Evolutionary conservation across 2,888 invertebrate species (phyloP), one percentile per base, ranked within the genome.

Genomic region (Junonia oenone): DNA sequence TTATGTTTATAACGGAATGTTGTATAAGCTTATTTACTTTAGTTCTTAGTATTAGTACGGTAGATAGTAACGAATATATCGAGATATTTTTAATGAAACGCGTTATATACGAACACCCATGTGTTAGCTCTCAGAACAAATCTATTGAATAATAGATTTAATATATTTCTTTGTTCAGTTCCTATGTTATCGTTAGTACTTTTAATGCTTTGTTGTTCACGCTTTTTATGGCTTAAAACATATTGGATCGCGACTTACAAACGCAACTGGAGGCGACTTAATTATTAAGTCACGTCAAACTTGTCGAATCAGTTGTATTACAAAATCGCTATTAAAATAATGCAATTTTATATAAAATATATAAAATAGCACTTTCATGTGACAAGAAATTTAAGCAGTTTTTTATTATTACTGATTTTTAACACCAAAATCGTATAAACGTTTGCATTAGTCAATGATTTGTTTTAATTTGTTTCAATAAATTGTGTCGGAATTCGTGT

Each of bases 101-200:
- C n/a, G 8, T 26, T 26, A 22, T n/a, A 26, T 26, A 8, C 3
- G 43, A 43, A 43, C 19, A 26, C 6, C 11, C 17, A n/a, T 43
- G 6, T 26, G 14, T 43, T 48, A 43, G 43, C 43, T 40, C 40
- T 57, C 53, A 47, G 53, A 53, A 47, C 38, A 52, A 45, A 29
- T 40, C 37, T 37, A 37, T 37, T 15, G 6, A 17, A 40, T 5
- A 5, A 26, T 9, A 26, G 43, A 22, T 43, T 43, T 6, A 26
- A 26, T 38, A 19, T 49, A 5, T 38, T 49, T 49, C 15, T 38
- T 15, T 22, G 11, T 51, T 51, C 35, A 45, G 27, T 51, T 35
- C 35, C 45, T 51, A 45, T 27, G 13, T 43, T 22, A 8, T 43
- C 15, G 11, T 43, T 43, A 43, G 13, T 2, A 8, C 17, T 40